Evolutionary conservation across 2,888 invertebrate species (phyloP).

Genomic region (Erebia epiphron): DNA sequence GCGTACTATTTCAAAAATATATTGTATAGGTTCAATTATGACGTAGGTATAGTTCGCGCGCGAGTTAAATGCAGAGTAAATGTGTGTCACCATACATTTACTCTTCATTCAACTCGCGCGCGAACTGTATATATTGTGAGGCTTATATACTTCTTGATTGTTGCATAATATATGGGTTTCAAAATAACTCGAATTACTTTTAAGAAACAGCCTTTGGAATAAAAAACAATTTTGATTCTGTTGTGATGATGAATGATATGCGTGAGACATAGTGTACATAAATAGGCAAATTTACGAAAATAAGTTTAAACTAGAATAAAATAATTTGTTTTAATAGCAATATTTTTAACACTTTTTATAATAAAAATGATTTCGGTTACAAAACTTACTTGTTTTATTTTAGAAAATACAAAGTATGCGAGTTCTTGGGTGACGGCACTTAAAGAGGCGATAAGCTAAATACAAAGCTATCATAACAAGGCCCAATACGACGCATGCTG

Average conservation of each 20-base stretch:
- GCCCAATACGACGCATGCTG: slow-evolving; percentile 45
- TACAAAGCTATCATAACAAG: slow-evolving; percentile 46
- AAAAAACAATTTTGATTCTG: too few species aligned
- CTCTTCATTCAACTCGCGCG: too few species aligned
- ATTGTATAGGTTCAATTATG: not conserved
- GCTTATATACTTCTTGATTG: too few species aligned
- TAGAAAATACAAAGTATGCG: slow-evolving; percentile 40
- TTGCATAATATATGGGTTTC: not conserved
- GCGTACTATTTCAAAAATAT: not conserved
- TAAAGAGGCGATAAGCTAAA: slow-evolving; percentile 52
- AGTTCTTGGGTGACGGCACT: slow-evolving; percentile 51
- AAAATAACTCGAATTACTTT: slow-evolving; percentile 5
- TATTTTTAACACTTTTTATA: slow-evolving; percentile 6
- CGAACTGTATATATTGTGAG: not conserved
- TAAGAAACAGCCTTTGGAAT: not conserved
- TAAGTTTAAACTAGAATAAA: not conserved
- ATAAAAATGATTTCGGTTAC: slow-evolving; percentile 4
- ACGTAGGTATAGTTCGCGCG: too few species aligned
- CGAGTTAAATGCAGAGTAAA: too few species aligned
- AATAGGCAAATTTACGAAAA: slow-evolving; percentile 2
- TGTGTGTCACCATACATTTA: too few species aligned
- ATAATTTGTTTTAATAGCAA: not conserved
- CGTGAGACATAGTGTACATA: slow-evolving; percentile 20
- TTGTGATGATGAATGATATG: not conserved
- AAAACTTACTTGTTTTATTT: slow-evolving; percentile 24